These are phyloP conservation scores for Axinella damicornis DNA, from an alignment of 37 sponge, comb jelly and placozoan genomes.

Conservation along the genomic window DNA sequence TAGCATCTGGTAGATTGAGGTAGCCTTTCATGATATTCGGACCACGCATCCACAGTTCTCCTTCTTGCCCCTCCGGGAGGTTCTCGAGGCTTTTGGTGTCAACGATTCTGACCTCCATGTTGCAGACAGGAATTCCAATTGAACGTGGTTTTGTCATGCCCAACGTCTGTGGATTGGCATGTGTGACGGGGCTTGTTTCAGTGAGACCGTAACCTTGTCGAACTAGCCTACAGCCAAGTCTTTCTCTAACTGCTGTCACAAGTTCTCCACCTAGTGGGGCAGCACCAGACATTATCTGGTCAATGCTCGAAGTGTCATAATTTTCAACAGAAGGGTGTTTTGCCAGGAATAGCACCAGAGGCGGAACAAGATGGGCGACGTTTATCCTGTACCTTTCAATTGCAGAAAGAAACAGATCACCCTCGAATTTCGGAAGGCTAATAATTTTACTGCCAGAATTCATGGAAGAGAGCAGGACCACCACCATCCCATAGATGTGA, in stretches of 20 bases:
- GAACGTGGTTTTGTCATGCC: constrained; percentile 52
- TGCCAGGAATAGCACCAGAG: constrained; percentile 84
- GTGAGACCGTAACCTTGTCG: constrained; percentile 88
- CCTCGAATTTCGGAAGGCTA: constrained; percentile 78
- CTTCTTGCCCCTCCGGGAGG: constrained; percentile 55
- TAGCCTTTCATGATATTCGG: constrained; percentile 94
- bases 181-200: constrained; percentile 83
- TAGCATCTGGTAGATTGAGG: constrained; percentile 83
- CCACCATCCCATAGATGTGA: constrained; percentile 85
- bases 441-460: constrained; percentile 62
- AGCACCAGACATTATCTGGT: constrained; percentile 72
- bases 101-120: constrained; percentile 60
- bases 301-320: constrained; percentile 78
- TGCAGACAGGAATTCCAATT: constrained; percentile 63
- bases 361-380: constrained; percentile 76
- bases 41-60: constrained; percentile 79
- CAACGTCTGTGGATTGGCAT: constrained; percentile 20
- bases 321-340: constrained; percentile 82
- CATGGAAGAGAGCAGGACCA: constrained; percentile 49
- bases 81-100: constrained; percentile 55
- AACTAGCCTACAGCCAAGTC: constrained; percentile 39
- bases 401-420: constrained; percentile 67
- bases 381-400: constrained; percentile 54
- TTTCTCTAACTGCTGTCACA: constrained; percentile 35
- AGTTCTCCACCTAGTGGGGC: constrained; percentile 89